phyloP scores from a whole-genome alignment of 2,888 invertebrate genomes.

The Aphidoletes aphidimyza region DNA sequence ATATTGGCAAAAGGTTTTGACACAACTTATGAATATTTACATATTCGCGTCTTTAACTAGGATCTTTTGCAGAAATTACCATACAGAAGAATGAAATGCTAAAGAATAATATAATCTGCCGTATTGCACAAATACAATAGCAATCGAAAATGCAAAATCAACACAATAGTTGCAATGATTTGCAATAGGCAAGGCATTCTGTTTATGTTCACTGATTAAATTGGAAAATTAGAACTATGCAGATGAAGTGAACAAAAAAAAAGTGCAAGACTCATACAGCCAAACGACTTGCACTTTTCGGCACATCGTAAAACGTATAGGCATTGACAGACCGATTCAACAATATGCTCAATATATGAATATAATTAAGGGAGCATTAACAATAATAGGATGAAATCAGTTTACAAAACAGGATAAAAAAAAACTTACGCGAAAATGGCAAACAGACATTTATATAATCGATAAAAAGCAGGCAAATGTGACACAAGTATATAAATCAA shows the following conservation, averaged over 20 bases:
- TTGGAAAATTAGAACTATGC: not conserved
- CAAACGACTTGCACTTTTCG: not conserved
- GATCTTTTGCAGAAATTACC: not conserved
- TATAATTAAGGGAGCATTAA: slow-evolving; percentile 46
- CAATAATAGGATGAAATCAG: slow-evolving; percentile 27
- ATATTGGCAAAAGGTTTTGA: not conserved
- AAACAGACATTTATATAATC: slow-evolving; percentile 22
- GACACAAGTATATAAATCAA: slow-evolving; percentile 43
- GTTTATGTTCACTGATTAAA: slow-evolving; percentile 21
- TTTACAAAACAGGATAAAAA: slow-evolving; percentile 25
- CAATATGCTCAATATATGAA: slow-evolving; percentile 41
- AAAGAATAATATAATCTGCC: not conserved
- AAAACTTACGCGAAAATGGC: not conserved
- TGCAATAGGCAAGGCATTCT: not conserved
- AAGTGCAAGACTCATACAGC: not conserved
- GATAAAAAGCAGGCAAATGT: slow-evolving; percentile 32
- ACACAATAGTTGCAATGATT: slow-evolving; percentile 18
- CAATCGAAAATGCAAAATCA: not conserved
- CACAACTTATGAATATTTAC: no score
- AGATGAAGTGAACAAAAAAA: not conserved
- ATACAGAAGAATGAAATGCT: not conserved
- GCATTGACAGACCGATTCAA: not conserved
- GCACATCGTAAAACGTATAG: not conserved
- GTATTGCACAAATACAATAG: slow-evolving; percentile 10
- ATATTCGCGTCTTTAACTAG: no score